Conservation (phyloP, 2,113 vertebrate genomes). For the Engystomops pustulosus region DNA sequence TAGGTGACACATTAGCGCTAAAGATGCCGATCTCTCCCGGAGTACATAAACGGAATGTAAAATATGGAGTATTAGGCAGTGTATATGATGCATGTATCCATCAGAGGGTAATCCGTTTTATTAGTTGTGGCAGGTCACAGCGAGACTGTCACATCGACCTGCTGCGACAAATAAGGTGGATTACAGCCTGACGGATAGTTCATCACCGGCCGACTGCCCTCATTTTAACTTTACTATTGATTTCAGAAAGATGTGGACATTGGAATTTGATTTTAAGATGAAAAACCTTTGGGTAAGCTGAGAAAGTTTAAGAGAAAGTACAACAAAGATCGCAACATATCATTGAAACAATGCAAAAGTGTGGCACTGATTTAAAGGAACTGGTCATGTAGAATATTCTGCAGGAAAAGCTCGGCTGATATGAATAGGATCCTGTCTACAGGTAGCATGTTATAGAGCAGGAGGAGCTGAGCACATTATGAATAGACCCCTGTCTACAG, state of each 20-base stretch:
- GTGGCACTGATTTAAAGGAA: no score
- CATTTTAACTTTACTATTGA: conserved; percentile 47
- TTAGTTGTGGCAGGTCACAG: conserved; percentile 19
- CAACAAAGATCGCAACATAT: background rate
- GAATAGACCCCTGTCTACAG: no score
- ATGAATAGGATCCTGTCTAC: no score
- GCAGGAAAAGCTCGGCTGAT: no score
- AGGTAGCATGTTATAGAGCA: no score
- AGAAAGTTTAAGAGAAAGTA: background rate
- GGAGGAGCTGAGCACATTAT: no score
- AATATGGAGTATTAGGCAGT: background rate
- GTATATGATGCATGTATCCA: conserved; percentile 32
- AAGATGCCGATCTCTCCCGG: background rate
- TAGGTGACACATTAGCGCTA: conserved; percentile 32
- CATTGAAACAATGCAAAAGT: background rate
- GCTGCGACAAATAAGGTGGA: conserved; percentile 52
- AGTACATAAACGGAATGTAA: conserved; percentile 37
- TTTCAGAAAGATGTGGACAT: background rate
- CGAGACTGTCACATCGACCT: conserved; percentile 37
- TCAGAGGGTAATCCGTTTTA: conserved; percentile 38
- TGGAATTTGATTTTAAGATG: conserved; percentile 27
- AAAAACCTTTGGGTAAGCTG: background rate
- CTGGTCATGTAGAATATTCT: no score
- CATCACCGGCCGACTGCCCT: conserved; percentile 2
- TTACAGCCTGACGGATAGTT: conserved; percentile 41